These are phyloP conservation scores for Drosophila atripex DNA, from an alignment of 2,888 invertebrate genomes.

Conservation along the genomic window DNA sequence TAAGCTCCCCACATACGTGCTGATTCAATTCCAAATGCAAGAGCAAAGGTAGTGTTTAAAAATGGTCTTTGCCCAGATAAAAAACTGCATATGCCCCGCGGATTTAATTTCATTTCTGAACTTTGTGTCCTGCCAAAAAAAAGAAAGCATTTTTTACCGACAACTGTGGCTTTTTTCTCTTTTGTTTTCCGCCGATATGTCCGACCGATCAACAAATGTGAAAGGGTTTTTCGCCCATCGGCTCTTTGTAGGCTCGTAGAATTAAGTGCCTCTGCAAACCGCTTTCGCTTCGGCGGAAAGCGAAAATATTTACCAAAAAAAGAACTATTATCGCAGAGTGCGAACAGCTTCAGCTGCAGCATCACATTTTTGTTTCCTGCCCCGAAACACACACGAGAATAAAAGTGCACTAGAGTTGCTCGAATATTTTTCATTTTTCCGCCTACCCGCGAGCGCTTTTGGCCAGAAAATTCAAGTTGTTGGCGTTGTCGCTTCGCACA, in stretches of 20 bases:
- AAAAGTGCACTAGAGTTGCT: slow-evolving; percentile 29
- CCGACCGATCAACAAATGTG: slow-evolving; percentile 37
- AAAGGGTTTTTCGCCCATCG: slow-evolving; percentile 7
- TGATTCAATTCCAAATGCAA: neutral
- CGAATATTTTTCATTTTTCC: slow-evolving; percentile 30
- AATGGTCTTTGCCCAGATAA: too few relatives aligned
- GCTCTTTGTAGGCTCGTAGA: slow-evolving; percentile 4
- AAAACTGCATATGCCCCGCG: neutral
- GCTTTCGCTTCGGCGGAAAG: slow-evolving; percentile 19
- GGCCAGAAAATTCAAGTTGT: slow-evolving; percentile 49
- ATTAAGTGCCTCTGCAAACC: slow-evolving; percentile 18
- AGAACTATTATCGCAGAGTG: slow-evolving; percentile 6
- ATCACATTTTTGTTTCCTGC: neutral
- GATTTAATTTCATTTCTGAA: neutral
- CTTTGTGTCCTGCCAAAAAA: neutral
- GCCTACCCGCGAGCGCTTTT: slow-evolving; percentile 36
- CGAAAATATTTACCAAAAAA: slow-evolving; percentile 41
- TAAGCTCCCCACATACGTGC: too few relatives aligned
- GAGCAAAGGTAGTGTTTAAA: too few relatives aligned
- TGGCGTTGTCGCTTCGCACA: slow-evolving; percentile 36
- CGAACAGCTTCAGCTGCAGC: neutral
- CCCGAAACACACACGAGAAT: slow-evolving; percentile 12
- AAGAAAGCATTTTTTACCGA: slow-evolving; percentile 21
- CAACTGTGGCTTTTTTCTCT: slow-evolving; percentile 23
- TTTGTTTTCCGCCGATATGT: slow-evolving; percentile 31